Evolutionary conservation across 2,797 vertebrate genomes (phyloP), one percentile per base, ranked within the genome.

Genomic region (Orientallactaga sibirica): DNA sequence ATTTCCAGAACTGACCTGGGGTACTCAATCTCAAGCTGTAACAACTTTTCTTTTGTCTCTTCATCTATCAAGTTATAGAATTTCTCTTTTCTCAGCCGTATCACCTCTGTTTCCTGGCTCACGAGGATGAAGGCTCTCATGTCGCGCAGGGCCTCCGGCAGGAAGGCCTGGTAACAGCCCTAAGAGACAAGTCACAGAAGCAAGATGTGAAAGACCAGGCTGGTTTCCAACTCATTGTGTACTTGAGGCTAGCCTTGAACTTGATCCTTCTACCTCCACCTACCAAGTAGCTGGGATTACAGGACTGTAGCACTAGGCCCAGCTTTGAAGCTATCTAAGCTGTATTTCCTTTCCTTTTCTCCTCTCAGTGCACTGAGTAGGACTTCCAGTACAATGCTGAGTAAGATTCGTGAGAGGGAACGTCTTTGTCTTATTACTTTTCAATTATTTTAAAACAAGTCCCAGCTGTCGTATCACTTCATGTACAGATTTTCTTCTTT

Each of bases 71-170:
- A 62, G 10, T 94, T 81, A 80, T 78, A 93, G 88, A 98, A 96
- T 8, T 90, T 97, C 2, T 97, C 93, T 91, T 91, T 97, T 87
- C 81, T 97, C 33, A 98, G 5, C 11, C 70, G 62, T 74, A 98
- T 97, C 68, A 98, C 2, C 61, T 97, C 97, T 52, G 80, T 52
- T 86, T 96, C 97, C 78, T 95, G 74, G 76, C 98, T 98, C 67
- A 97, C 25, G 15, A 98, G 95, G 43, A 97, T 74, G 24, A 97
- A 87, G 16, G 89, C 61, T 25, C 97, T 91, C 0, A 0, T 37
- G 82, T 98, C 97, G 9, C 58, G 79, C 9, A 92, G 64, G 55
- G 25, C 86, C 15, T 92, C 91, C 0, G 95, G 94, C 5, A 97
- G 73, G 24, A 95, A 90, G 76, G 64, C 29, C 64, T 96, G 95